Conservation (phyloP, 2,113 vertebrate genomes). For the Litocranius walleri region DNA sequence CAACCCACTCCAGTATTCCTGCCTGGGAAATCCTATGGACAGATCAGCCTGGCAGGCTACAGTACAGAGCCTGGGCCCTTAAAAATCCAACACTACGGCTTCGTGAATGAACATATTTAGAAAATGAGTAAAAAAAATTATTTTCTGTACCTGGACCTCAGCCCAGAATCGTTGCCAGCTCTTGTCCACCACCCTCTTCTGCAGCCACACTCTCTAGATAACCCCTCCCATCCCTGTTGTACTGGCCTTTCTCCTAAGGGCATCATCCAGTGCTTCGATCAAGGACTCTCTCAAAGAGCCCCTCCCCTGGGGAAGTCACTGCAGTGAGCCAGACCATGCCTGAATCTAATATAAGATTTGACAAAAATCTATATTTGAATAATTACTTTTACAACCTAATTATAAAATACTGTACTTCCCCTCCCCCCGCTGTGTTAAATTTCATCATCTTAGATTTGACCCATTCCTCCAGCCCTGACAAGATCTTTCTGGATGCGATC, state of each 20-base stretch:
- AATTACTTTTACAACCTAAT: slow-evolving; percentile 53
- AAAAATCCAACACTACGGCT: background rate
- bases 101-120: background rate
- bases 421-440: background rate
- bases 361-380: slow-evolving; percentile 41
- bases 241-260: background rate
- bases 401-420: slow-evolving; percentile 12
- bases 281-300: background rate
- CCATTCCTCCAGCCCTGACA: slow-evolving; percentile 35
- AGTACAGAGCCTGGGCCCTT: background rate
- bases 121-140: background rate
- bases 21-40: background rate
- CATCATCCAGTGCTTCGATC: background rate
- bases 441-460: slow-evolving; percentile 42
- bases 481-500: slow-evolving; percentile 49
- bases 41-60: background rate
- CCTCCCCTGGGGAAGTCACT: background rate
- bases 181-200: background rate
- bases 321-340: background rate
- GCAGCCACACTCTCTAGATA: background rate
- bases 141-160: background rate
- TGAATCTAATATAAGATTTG: background rate
- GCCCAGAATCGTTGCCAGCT: background rate
- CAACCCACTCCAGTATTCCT: background rate
- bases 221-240: accelerated